Evolutionary conservation across 2,888 invertebrate genomes (phyloP), one percentile per base, ranked within the genome.

Genomic region (Coelinius sp.): DNA sequence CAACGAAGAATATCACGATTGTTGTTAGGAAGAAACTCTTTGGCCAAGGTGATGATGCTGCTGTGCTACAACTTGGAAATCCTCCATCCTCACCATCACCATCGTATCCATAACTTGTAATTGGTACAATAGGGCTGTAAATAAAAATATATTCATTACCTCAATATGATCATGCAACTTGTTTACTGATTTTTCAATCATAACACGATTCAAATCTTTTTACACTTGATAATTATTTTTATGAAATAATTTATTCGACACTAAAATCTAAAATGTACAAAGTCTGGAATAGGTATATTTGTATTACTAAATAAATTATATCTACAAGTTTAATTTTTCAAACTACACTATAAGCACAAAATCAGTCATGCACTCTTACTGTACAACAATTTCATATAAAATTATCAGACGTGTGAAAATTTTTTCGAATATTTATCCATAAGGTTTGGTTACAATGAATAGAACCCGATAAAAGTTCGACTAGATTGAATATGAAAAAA

Each of bases 41-140:
- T 56, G 94, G 91, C 93, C 96, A 95, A 72, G 92, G 92, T 0
- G 78, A 69, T 84, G 93, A 92, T 5, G 94, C 94, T 80, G 92
- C 91, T n/a, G 94, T 96, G 83, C 93, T 91, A 88, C 97, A 97
- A 59, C 94, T 93, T 1, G 94, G 92, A 49, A 81, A 76, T 75
- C 91, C 88, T 14, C 91, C 90, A 41, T 94, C 94, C 81, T 95
- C 94, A 74, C 91, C 90, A 88, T 94, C 94, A 52, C 91, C 89
- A 81, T 93, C 93, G 83, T 92, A 89, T 74, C 92, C 91, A 90
- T 94, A 94, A 67, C 92, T 92, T 10, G 96, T 93, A 82, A 97
- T 94, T 80, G 92, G 91, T 81, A 97, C 89, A 83, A 96, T 95
- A 20, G 97, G 97, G 88, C 96, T 96, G 93, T 75, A 89, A 89